Base-by-base conservation (phyloP, 2,113 vertebrate genomes). In the Madoqua kirkii region DNA sequence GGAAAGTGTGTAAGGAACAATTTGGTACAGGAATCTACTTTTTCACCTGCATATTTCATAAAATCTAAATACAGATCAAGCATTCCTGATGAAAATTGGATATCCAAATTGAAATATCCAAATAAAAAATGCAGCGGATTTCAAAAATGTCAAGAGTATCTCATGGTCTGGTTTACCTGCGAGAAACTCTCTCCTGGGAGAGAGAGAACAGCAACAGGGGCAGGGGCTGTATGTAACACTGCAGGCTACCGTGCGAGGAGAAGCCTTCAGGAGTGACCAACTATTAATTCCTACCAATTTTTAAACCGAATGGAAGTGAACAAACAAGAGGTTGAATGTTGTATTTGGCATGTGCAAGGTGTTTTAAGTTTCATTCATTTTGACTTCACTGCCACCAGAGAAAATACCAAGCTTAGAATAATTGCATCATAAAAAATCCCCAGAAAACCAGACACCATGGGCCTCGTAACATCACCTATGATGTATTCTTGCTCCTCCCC, bases 211-310 rank as follows among this genome's bases (percentile, higher is more conserved):
- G 85, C 43, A 7, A 45, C 15, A 43, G 27, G 54, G 40, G 50
- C 7, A 25, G 29, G 27, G 31, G 13, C 16, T 15, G 3, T 0
- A 6, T 16, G 7, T 17, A 57, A 29, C 10, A 31, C 8, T 3
- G 4, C 12, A 48, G 59, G 78, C 36, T 57, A 19, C 4, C 1
- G 17, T 1, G 14, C 40, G 1, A 29, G 13, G 6, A 31, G 55
- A 16, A 8, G n/a, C 40, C 14, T 15, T 45, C 15, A 74, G 23
- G 17, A 64, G 59, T 0, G 3, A 82, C 29, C 14, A 64, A 31
- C 60, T 7, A 19, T 16, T 36, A 19, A 10, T 9, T 31, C 76
- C 36, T 52, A 11, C 15, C n/a, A 31, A 19, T 27, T 45, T 79
- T 89, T 54, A 36, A 81, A 76, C 43, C 33, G 19, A 45, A 64